Conservation (phyloP, 2,113 vertebrate species). For the Brevimyrus niger region DNA sequence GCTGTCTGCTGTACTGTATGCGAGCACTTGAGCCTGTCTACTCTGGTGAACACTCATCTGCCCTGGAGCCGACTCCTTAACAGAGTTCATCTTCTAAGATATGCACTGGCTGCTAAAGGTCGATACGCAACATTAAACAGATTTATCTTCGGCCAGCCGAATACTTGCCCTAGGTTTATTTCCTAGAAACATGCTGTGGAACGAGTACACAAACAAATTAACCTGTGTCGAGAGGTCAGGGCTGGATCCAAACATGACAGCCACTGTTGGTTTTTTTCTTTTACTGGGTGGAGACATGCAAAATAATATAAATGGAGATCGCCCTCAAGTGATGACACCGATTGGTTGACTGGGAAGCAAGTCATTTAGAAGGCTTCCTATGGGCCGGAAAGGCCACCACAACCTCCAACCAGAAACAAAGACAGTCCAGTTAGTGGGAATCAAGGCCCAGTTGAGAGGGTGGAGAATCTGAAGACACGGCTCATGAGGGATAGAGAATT, state of each 20-base stretch:
- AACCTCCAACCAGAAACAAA: not conserved
- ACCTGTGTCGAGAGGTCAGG: not conserved
- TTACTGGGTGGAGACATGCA: not conserved
- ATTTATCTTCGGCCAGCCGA: not conserved
- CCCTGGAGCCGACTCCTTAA: not conserved
- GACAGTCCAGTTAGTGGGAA: not conserved
- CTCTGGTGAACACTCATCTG: not conserved
- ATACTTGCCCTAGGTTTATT: not conserved
- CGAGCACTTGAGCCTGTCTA: not conserved
- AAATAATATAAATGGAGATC: not conserved
- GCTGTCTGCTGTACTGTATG: not conserved
- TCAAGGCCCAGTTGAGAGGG: not conserved
- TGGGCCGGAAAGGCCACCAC: not conserved
- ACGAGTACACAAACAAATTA: not conserved
- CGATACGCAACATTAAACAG: not conserved
- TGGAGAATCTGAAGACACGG: not conserved
- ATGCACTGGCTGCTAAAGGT: not conserved
- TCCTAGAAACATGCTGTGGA: not conserved
- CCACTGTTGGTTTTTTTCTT: not conserved
- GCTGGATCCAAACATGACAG: not conserved
- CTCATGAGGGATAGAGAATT: not conserved
- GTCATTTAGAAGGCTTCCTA: not conserved
- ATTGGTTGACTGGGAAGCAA: not conserved
- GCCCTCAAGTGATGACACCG: not conserved
- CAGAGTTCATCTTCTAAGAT: not conserved